Base-by-base conservation (phyloP, 2,888 invertebrate genomes). In the Capitulum mitella region DNA sequence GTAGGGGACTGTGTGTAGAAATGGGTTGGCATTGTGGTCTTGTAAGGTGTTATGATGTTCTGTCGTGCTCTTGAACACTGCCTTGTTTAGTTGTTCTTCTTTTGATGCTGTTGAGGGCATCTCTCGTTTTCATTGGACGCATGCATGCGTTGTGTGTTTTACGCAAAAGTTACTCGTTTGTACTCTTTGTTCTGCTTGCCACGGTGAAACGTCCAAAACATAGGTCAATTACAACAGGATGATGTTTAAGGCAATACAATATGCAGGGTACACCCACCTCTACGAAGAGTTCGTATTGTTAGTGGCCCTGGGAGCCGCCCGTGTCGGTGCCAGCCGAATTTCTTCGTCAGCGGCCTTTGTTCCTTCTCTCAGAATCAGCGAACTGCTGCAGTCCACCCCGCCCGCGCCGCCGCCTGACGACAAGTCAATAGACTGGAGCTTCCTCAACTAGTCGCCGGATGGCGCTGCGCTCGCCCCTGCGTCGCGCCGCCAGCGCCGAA, bases 381-480 rank as follows among this genome's bases (percentile, higher is more conserved):
- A 64, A 34, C 2, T 64, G 64, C 32, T 64, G 34, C 64, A 19
- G 19, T 1, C 32, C 19, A 12, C 34, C 19, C 22, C 2, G 58
- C 64, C 32, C 26, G 77, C 12, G 43, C 78, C 76, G 78, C 40
- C 54, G 76, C 76, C 61, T 40, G 74, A 48, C 78, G 75, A 26
- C 74, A 46, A 40, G 43, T 22, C 61, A 32, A 40, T 70, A 40
- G 77, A 76, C 58, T 51, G 34, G 64, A 77, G 43, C 79, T 77
- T 46, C 29, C 76, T 75, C 64, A 40, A 78, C 61, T 78, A 78
- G 76, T 77, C 79, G 70, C 78, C 61, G 78, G 78, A 76, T 64
- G 78, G 77, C 78, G 58, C 64, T 54, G 51, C 77, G 29, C 64
- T 75, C 61, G 75, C n/a, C n/a, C n/a, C n/a, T n/a, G n/a, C n/a